phyloP scores from a whole-genome alignment of 2,113 vertebrate species.

The Sphaerodactylus townsendi region DNA sequence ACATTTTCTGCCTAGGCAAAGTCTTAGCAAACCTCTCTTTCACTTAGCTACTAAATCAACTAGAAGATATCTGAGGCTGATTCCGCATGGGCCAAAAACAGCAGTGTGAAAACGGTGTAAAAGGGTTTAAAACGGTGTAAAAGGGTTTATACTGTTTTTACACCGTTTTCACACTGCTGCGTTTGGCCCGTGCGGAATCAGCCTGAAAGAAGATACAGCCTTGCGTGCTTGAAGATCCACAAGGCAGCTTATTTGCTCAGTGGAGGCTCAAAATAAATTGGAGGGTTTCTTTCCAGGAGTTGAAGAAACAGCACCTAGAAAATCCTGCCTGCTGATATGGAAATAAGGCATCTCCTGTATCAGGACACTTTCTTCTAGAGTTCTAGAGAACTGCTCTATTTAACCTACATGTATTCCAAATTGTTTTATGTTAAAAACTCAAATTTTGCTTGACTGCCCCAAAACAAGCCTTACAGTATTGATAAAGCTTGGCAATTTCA shows the following conservation, averaged over 20 bases:
- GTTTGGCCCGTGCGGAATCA: too few species aligned
- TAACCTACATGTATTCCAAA: background rate
- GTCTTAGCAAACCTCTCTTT: background rate
- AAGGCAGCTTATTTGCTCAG: too few species aligned
- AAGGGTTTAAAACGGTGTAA: too few species aligned
- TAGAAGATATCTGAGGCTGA: background rate
- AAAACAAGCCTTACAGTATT: too few species aligned
- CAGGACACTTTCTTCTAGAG: background rate
- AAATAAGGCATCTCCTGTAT: background rate
- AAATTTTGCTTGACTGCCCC: background rate
- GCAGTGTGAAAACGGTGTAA: too few species aligned
- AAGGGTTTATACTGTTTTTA: too few species aligned
- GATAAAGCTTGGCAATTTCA: background rate
- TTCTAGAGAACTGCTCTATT: background rate
- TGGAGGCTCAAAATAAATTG: background rate
- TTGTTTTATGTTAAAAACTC: background rate
- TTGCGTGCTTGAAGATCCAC: background rate
- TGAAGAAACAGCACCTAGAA: background rate
- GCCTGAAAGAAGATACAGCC: background rate
- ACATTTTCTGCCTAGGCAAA: background rate
- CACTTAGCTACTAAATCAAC: background rate
- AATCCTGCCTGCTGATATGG: background rate
- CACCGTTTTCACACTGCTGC: too few species aligned
- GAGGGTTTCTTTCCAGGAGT: background rate
- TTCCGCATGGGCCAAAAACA: too few species aligned